These are phyloP conservation scores for Zaprionus africanus DNA, from an alignment of 1,140 invertebrate genomes.

Conservation along the genomic window DNA sequence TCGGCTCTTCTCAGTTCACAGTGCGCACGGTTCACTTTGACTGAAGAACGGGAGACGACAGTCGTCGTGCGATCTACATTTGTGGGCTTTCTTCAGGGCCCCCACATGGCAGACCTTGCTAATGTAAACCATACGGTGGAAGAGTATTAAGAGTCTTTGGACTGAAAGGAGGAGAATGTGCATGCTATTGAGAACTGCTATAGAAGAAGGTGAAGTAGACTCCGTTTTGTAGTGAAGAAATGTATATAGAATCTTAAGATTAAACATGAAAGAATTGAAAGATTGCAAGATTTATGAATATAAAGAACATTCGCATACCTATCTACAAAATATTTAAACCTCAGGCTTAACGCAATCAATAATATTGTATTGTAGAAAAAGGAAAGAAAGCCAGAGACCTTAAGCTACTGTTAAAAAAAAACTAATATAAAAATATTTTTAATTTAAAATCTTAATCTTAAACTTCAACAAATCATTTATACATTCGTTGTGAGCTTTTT, in stretches of 20 bases:
- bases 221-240: not conserved
- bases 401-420: too few species aligned
- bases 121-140: not conserved
- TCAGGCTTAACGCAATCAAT: too few species aligned
- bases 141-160: conserved; percentile 15
- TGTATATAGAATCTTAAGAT: not conserved
- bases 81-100: conserved; percentile 61
- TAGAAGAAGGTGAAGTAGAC: not conserved
- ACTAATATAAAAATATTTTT: too few species aligned
- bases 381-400: too few species aligned
- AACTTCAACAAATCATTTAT: not conserved
- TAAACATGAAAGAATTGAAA: not conserved
- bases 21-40: conserved; percentile 9
- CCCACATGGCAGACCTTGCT: not conserved
- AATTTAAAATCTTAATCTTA: too few species aligned
- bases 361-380: too few species aligned
- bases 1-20: conserved; percentile 3
- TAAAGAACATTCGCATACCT: too few species aligned
- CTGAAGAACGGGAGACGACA: not conserved
- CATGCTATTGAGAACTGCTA: not conserved
- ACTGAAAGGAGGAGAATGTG: not conserved
- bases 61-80: conserved; percentile 51
- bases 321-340: too few species aligned
- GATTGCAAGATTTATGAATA: too few species aligned
- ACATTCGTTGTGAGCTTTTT: not conserved